Conservation (phyloP, 2,113 vertebrate genomes). For the Mormyrus iriodes region DNA sequence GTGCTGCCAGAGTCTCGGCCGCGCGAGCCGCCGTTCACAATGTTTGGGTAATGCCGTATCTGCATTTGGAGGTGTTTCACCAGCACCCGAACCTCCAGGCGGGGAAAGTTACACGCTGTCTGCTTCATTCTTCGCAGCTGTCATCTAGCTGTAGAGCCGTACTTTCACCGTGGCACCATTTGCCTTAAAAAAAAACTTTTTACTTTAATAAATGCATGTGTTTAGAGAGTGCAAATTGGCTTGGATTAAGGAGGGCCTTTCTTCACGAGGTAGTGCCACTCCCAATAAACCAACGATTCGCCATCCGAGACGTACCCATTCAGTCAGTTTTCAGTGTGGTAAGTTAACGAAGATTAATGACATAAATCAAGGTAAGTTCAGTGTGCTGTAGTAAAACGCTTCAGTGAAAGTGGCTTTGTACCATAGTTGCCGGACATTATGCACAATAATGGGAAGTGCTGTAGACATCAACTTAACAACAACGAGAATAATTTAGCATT, state of each 20-base stretch:
- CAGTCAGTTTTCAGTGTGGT: neutral
- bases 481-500: neutral
- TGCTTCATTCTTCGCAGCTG: neutral
- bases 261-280: neutral
- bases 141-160: neutral
- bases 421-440: neutral
- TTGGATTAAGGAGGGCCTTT: neutral
- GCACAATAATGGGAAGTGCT: neutral
- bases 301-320: neutral
- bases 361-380: neutral
- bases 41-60: neutral
- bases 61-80: neutral
- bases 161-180: neutral
- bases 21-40: neutral
- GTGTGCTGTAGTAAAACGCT: neutral
- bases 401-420: neutral
- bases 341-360: neutral
- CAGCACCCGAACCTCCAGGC: neutral
- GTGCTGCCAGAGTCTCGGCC: neutral
- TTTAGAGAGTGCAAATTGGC: neutral
- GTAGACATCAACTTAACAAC: neutral
- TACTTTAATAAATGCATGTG: neutral
- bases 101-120: neutral
- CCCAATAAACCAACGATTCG: neutral
- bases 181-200: neutral